Conservation (phyloP, 2,888 invertebrate species). For the Amiota communis region DNA sequence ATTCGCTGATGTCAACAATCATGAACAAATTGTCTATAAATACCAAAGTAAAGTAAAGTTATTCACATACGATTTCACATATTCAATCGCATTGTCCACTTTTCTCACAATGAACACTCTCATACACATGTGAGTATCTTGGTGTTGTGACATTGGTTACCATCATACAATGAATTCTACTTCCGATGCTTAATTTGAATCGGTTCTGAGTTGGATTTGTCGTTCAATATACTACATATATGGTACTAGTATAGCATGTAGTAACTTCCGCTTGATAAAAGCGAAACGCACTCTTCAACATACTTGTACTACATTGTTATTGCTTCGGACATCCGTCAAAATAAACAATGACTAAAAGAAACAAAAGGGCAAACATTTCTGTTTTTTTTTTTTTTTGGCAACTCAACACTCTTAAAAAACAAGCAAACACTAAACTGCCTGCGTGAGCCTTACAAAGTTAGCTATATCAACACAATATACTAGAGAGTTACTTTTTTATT, state of each 20-base stretch:
- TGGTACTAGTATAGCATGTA: constrained; percentile 60
- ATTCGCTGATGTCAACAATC: constrained; percentile 62
- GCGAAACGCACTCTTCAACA: constrained; percentile 58
- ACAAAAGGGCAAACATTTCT: not conserved
- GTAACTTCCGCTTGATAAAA: constrained; percentile 67
- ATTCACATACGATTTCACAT: not conserved
- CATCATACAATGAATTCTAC: not conserved
- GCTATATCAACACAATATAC: not conserved
- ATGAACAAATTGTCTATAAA: constrained; percentile 67
- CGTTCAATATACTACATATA: constrained; percentile 47
- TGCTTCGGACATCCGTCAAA: constrained; percentile 61
- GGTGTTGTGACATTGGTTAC: constrained; percentile 3
- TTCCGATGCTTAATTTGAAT: not conserved
- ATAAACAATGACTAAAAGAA: constrained; percentile 46
- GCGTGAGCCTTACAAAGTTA: not conserved
- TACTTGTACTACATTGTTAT: constrained; percentile 51
- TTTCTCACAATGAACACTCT: constrained; percentile 15
- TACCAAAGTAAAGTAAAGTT: constrained; percentile 53
- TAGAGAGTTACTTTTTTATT: not conserved
- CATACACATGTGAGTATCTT: not conserved
- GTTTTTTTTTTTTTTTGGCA: too few relatives aligned
- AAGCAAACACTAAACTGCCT: not conserved
- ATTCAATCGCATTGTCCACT: constrained; percentile 2
- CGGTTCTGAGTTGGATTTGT: constrained; percentile 27
- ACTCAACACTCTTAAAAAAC: too few relatives aligned